Percentiles rank a stretch among this genome's conserved stretches.
Evolutionary conservation across 2,113 vertebrate genomes (phyloP).

Genomic region (Laticauda laticaudata): DNA sequence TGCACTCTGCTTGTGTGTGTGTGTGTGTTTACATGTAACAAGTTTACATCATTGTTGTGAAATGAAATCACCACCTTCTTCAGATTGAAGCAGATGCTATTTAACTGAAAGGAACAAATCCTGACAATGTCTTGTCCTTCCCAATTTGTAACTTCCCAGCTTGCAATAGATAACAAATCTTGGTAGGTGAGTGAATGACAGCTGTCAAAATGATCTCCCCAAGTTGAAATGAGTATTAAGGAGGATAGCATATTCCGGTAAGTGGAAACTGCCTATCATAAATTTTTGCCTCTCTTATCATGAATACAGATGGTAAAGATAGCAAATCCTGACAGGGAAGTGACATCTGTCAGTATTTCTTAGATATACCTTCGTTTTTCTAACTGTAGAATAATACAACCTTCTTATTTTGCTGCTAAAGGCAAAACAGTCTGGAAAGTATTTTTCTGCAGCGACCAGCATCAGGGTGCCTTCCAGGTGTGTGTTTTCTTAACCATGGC

Average conservation of each 20-base stretch:
- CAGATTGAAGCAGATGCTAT: background rate
- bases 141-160: slow-evolving; percentile 30
- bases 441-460: slow-evolving; percentile 12
- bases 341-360: background rate
- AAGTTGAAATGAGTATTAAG: background rate
- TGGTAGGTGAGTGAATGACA: slow-evolving; percentile 48
- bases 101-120: slow-evolving; percentile 16
- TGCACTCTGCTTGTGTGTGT: background rate
- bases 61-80: background rate
- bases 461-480: background rate
- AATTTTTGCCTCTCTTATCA: background rate
- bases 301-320: slow-evolving; percentile 25
- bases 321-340: slow-evolving; percentile 28
- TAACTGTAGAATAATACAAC: slow-evolving; percentile 22
- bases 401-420: slow-evolving; percentile 16
- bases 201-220: slow-evolving; percentile 48
- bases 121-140: slow-evolving; percentile 35
- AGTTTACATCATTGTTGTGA: slow-evolving; percentile 16
- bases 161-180: slow-evolving; percentile 23
- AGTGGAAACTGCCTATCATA: background rate
- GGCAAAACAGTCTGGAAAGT: slow-evolving; percentile 39
- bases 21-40: background rate
- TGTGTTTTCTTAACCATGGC: background rate
- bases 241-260: background rate
- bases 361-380: slow-evolving; percentile 23